Conservation (phyloP, 2,113 vertebrate genomes). For the Cathartes aura region DNA sequence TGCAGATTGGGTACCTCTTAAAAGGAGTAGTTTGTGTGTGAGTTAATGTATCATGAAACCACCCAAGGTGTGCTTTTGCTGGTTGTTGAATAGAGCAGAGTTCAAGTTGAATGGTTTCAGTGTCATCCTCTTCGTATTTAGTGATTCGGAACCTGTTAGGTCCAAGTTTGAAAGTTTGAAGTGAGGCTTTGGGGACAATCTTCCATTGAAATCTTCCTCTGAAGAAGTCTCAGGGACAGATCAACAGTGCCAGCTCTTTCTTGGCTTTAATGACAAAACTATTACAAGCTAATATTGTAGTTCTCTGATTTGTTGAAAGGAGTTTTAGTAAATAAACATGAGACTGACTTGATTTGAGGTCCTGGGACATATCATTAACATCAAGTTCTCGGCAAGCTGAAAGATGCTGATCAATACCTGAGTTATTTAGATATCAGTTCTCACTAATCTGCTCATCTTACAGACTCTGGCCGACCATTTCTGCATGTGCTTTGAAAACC, state of each 20-base stretch:
- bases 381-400: background rate
- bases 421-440: background rate
- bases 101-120: background rate
- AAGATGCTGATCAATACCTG: background rate
- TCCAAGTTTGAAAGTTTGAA: background rate
- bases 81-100: background rate
- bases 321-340: background rate
- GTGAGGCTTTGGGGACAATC: background rate
- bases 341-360: background rate
- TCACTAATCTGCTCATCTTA: background rate
- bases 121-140: background rate
- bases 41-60: background rate
- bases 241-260: background rate
- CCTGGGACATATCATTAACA: background rate
- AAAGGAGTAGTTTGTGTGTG: background rate
- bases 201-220: background rate
- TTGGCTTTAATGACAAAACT: background rate
- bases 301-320: background rate
- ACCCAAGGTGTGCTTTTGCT: background rate
- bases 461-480: background rate
- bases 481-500: background rate
- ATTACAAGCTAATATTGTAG: background rate
- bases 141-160: background rate
- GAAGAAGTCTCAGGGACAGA: background rate
- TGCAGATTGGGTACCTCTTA: background rate